Percentiles rank a stretch among this genome's conserved stretches.
phyloP scores from a whole-genome alignment of 2,113 vertebrate species.

The Pituophis catenifer region DNA sequence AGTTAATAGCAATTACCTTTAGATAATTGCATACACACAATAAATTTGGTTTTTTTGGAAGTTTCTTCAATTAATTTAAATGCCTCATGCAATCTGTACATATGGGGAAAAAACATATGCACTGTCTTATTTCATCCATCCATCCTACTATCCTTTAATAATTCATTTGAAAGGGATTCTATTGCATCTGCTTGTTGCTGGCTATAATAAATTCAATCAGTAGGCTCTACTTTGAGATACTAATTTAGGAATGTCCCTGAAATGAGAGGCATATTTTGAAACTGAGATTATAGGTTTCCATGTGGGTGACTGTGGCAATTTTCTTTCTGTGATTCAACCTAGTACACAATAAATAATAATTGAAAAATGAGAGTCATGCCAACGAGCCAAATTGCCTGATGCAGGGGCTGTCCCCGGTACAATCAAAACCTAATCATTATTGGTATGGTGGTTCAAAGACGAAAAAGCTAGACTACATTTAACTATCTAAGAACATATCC shows the following conservation, averaged over 20 bases:
- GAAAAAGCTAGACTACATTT: not conserved
- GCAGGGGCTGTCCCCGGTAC: not conserved
- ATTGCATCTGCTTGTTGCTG: slow-evolving; percentile 12
- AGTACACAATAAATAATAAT: not conserved
- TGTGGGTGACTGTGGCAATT: not conserved
- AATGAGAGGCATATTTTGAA: not conserved
- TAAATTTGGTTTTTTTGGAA: not conserved
- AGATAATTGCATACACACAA: not conserved
- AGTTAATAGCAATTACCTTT: not conserved
- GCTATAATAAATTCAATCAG: not conserved
- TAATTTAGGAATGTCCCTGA: not conserved
- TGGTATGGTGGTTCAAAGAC: not conserved
- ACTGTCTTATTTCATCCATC: slow-evolving; percentile 1
- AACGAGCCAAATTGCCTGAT: not conserved
- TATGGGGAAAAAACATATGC: not conserved
- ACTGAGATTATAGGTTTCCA: not conserved
- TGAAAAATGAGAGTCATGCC: not conserved
- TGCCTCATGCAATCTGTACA: not conserved
- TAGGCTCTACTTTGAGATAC: not conserved
- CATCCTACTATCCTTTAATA: slow-evolving; percentile 13
- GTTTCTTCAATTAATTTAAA: slow-evolving; percentile 21
- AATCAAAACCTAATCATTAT: not conserved
- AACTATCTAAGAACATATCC: not conserved
- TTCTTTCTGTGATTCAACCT: not conserved
- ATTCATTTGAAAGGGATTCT: slow-evolving; percentile 20